Evolutionary conservation across 2,888 invertebrate genomes (phyloP), one percentile per base, ranked within the genome.

Genomic region (Hypolimnas misippus): DNA sequence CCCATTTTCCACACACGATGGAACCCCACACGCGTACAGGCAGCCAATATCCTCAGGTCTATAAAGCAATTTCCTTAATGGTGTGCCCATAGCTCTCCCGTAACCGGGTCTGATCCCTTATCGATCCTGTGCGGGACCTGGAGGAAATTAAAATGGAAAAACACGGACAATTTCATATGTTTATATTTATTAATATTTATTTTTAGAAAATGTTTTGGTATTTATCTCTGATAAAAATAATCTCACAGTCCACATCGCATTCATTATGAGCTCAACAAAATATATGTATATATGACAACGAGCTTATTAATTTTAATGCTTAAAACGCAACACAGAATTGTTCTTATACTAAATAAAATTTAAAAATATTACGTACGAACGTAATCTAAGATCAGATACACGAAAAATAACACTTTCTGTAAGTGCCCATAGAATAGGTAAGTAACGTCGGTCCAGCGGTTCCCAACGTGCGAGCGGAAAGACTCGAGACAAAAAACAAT

Each of bases 41-140:
- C 62, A 64, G 63, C 66, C 72, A 71, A 72, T 73, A 76, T 76
- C 74, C 73, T 72, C 68, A 72, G 76, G 74, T 68, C 71, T 72
- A 85, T 87, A 84, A 83, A 89, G 86, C 89, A 88, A 90, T 90
- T 86, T 90, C 84, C 84, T 79, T 89, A 89, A 90, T 89, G 86
- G 87, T 70, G 70, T 73, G 65, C 74, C 82, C 82, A 83, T 82
- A 79, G 79, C 78, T 77, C 76, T 76, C 75, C 68, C 70, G 76
- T 65, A 69, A 75, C 76, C 75, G 73, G 75, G 73, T 78, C 74
- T 74, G 80, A 82, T 77, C 76, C 70, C 75, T 70, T 71, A 74
- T 76, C 77, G 68, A 70, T 57, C 67, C 31, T 29, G 54, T 31
- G 51, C 38, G 38, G 57, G 62, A 56, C 62, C 62, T 56, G 35